These are phyloP conservation scores for Sycophaga agraensis DNA, from an alignment of 1,140 invertebrate genomes.

Conservation along the genomic window DNA sequence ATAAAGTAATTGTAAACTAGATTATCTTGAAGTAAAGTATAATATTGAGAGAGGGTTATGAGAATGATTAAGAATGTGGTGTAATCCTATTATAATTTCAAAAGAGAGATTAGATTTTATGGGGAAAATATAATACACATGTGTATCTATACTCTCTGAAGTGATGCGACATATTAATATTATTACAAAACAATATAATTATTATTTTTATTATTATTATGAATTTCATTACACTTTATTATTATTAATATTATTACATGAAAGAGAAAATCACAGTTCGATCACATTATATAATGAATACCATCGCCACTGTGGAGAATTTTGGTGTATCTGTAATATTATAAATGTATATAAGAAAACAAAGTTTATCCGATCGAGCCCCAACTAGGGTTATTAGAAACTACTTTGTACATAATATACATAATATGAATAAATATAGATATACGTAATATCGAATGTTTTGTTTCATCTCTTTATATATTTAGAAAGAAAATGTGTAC, in stretches of 20 bases:
- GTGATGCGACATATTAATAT: conserved; percentile 19
- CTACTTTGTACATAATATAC: conserved; percentile 49
- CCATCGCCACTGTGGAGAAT: conserved; percentile 34
- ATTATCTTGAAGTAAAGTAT: conserved; percentile 18
- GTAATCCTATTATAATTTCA: conserved; percentile 21
- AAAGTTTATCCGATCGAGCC: conserved; percentile 41
- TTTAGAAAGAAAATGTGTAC: no score
- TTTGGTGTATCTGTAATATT: conserved; percentile 43
- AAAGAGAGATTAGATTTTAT: conserved; percentile 16
- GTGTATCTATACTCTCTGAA: conserved; percentile 16
- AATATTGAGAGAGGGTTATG: conserved; percentile 4
- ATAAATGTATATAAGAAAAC: conserved; percentile 44
- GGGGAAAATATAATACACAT: conserved; percentile 10
- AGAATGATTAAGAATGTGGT: conserved; percentile 11
- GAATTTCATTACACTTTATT: conserved; percentile 21
- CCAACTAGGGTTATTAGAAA: conserved; percentile 39
- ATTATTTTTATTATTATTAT: conserved; percentile 27
- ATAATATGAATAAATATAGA: conserved; percentile 47
- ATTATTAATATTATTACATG: conserved; percentile 12
- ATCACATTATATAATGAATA: conserved; percentile 29
- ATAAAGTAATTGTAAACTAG: conserved; percentile 31
- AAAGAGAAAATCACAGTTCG: conserved; percentile 28
- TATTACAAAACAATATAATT: conserved; percentile 12
- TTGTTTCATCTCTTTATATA: background rate
- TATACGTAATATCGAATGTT: conserved; percentile 32